These are phyloP conservation scores for Aspiorhynchus laticeps DNA, from an alignment of 2,113 vertebrate species.

Conservation along the genomic window DNA sequence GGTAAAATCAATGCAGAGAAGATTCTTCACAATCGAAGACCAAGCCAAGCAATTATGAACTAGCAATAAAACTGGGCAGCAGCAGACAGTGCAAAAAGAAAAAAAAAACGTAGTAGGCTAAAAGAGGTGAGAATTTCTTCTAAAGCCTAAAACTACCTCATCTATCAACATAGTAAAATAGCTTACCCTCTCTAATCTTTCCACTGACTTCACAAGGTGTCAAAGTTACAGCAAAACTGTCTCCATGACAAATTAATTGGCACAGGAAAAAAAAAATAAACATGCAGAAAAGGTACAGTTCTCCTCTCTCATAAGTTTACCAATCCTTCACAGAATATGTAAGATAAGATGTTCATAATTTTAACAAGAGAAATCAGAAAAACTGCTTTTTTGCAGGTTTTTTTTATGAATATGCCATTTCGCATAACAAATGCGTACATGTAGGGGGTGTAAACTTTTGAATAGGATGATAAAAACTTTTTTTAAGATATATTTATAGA, in stretches of 20 bases:
- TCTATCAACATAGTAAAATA: constrained; percentile 23
- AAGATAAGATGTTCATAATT: background rate
- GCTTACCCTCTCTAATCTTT: constrained; percentile 17
- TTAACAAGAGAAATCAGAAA: background rate
- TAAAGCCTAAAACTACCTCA: constrained; percentile 27
- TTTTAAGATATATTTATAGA: background rate
- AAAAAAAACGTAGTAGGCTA: constrained; percentile 18
- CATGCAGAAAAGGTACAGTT: background rate
- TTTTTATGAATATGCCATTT: background rate
- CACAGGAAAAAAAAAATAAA: background rate
- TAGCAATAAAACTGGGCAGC: constrained; percentile 35
- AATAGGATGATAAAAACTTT: background rate
- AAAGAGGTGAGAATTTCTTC: constrained; percentile 27
- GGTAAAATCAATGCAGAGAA: constrained; percentile 28
- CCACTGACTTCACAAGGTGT: constrained; percentile 5
- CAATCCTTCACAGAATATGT: background rate
- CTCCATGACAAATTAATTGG: constrained; percentile 12
- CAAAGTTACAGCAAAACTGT: background rate
- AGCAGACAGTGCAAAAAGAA: constrained; percentile 24
- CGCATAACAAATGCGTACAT: background rate
- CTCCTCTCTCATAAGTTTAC: background rate
- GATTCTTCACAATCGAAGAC: constrained; percentile 45
- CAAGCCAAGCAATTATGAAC: constrained; percentile 51
- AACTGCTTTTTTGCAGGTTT: background rate
- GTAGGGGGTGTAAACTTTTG: background rate